These are phyloP conservation scores for Darevskia mixta DNA, from an alignment of 2,797 vertebrate species.

Conservation along the genomic window DNA sequence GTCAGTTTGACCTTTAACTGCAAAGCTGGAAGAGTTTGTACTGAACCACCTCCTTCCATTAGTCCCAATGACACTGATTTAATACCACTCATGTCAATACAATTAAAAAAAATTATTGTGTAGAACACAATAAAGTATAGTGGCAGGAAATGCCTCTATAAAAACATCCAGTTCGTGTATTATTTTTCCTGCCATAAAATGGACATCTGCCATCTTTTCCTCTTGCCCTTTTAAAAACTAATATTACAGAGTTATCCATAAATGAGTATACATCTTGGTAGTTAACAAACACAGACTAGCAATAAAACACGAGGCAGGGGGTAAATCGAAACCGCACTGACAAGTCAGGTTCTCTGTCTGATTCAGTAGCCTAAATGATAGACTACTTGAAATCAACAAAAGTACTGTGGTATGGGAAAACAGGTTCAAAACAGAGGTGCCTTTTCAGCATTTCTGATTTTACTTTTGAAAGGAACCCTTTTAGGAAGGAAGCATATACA, in stretches of 20 bases:
- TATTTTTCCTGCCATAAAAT: background rate
- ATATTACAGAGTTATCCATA: background rate
- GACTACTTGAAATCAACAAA: fast-evolving
- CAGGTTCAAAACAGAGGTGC: fast-evolving
- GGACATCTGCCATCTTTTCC: fast-evolving
- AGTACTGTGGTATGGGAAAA: background rate
- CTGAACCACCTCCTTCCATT: background rate
- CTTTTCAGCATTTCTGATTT: background rate
- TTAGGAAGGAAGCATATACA: fast-evolving
- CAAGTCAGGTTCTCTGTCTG: background rate
- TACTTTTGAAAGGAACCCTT: background rate
- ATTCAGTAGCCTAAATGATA: background rate
- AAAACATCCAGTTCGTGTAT: fast-evolving
- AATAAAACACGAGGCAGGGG: background rate
- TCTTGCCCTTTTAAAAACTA: background rate
- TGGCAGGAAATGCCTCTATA: background rate
- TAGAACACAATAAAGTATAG: background rate
- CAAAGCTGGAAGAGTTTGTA: background rate
- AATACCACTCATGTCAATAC: background rate
- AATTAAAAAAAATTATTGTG: background rate
- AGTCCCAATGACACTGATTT: background rate
- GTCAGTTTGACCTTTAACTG: background rate
- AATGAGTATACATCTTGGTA: background rate
- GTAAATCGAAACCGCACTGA: fast-evolving
- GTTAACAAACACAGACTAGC: background rate